Conservation (phyloP, 2,113 vertebrate species). For the Globicephala melas region DNA sequence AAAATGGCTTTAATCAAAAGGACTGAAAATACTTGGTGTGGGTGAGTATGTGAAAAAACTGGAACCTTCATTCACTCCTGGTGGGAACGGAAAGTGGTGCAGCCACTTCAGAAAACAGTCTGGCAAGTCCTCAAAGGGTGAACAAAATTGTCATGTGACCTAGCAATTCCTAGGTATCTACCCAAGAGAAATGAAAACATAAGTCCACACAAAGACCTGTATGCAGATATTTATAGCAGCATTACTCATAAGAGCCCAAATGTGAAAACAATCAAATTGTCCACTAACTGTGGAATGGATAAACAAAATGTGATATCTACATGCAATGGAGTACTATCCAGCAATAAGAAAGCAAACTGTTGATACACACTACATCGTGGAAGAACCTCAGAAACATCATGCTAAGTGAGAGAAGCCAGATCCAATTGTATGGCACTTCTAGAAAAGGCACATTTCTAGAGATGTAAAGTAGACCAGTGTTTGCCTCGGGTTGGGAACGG, state of each 20-base stretch:
- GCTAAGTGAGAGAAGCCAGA: not conserved
- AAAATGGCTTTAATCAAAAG: not conserved
- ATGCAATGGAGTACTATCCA: not conserved
- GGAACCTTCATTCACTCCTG: not conserved
- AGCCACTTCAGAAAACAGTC: not conserved
- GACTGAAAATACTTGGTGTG: not conserved
- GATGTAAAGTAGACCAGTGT: not conserved
- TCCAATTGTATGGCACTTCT: not conserved
- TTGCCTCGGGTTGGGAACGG: not conserved
- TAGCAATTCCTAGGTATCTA: not conserved
- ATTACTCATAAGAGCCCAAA: not conserved
- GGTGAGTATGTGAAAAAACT: not conserved
- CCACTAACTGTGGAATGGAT: not conserved
- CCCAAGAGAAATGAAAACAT: not conserved
- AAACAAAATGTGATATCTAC: not conserved
- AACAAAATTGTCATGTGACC: not conserved
- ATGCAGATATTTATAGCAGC: not conserved
- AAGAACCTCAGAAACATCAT: not conserved
- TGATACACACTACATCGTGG: not conserved
- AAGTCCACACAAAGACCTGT: not conserved
- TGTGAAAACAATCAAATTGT: not conserved
- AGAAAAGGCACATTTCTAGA: not conserved
- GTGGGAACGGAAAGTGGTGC: not conserved
- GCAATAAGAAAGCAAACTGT: not conserved
- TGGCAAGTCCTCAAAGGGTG: not conserved